Base-by-base conservation (phyloP, 2,888 invertebrate genomes). In the Tuta absoluta region DNA sequence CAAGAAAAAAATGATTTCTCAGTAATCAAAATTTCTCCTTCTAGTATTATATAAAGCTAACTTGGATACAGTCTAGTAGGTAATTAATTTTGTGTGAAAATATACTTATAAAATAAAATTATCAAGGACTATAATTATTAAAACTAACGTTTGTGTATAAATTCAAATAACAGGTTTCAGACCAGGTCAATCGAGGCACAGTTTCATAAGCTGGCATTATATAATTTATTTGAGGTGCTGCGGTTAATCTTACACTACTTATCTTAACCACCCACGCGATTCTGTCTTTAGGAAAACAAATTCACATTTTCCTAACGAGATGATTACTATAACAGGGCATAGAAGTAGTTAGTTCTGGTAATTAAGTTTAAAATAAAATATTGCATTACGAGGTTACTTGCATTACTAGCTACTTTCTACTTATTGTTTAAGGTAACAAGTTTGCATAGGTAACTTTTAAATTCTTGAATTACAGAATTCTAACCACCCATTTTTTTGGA, bases 261-360 rank as follows among this genome's bases (percentile, higher is more conserved):
- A 23, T 24, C 28, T 23, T 28, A 53, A 17, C 23, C 14, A 19
- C 49, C 62, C 62, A 62, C 62, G 62, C 62, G 45, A 62, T 62
- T 38, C 62, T 51, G 53, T 62, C 23, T 53, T 62, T 62, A 62
- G 37, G n/a, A 60, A 60, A 60, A 56, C 56, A 33, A 56, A 56
- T 24, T 45, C 17, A n/a, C 17, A 45, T 45, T 45, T 45, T 45
- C n/a, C 45, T 45, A 45, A 45, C 45, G 45, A 45, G 45, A 45
- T 45, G 45, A 17, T 45, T 17, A 17, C 45, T 45, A 4, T 45
- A 14, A 41, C n/a, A 48, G 48, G 19, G 17, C 14, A 48, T 19
- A 45, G 4, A n/a, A 48, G 17, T 19, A 10, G 48, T 2, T 48
- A 48, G 19, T n/a, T n/a, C 19, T 48, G 17, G 48, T 17, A n/a